Evolutionary conservation across 2,113 vertebrate species (phyloP).

Genomic region (Scortum barcoo): DNA sequence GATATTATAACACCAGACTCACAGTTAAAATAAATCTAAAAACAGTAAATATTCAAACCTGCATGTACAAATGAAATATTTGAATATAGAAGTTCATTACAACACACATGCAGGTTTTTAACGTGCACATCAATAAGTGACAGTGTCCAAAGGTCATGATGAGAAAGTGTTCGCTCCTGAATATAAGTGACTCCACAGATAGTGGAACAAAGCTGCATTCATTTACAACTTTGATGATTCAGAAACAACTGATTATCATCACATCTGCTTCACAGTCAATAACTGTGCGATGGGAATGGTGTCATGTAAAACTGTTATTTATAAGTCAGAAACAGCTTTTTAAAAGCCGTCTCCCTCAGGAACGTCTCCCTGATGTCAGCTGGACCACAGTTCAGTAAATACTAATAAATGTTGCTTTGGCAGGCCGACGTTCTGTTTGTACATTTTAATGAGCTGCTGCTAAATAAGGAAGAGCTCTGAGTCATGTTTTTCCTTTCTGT

Average conservation of each 20-base stretch:
- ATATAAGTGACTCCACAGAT: neutral
- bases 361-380: neutral
- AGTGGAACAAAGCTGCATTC: neutral
- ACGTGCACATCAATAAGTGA: too few species aligned
- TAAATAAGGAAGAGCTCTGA: neutral
- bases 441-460: conserved; percentile 4
- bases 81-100: neutral
- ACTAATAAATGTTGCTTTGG: neutral
- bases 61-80: neutral
- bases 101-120: neutral
- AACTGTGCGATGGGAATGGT: neutral
- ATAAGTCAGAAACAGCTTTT: neutral
- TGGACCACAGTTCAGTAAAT: neutral
- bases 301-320: neutral
- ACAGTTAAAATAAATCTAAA: neutral
- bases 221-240: neutral
- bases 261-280: neutral
- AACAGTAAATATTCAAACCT: too few species aligned
- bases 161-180: too few species aligned
- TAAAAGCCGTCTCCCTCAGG: neutral
- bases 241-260: neutral
- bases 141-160: too few species aligned
- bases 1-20: neutral
- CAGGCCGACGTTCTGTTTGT: neutral
- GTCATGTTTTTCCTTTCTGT: too few species aligned